Evolutionary conservation across 53 echinoderm and acorn worm genomes (phyloP).

Genomic region (Luidia sarsii): DNA sequence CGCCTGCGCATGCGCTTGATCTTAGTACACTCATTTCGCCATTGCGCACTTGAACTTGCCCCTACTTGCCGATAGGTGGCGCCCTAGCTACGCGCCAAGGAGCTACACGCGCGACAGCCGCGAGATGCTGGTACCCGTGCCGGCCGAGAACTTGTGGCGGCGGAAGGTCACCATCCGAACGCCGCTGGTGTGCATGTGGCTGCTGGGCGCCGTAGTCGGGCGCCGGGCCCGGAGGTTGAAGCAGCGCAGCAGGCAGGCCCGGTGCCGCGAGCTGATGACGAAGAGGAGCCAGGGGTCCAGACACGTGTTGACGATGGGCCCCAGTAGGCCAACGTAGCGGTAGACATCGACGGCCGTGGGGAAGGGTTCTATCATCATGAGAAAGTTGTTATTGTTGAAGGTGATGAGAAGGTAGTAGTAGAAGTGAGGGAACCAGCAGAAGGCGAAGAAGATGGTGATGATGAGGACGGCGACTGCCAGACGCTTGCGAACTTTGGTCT

Average conservation of each 20-base stretch:
- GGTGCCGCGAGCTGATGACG: conserved; percentile 64
- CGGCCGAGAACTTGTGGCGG: too few species aligned
- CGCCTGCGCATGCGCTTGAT: too few species aligned
- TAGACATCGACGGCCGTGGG: neutral
- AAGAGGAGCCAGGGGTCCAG: conserved; percentile 75
- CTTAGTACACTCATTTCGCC: too few species aligned
- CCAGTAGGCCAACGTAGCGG: conserved; percentile 23
- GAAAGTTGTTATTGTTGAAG: neutral
- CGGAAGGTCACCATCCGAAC: too few species aligned
- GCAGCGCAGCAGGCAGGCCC: conserved; percentile 37
- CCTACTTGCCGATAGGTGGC: too few species aligned
- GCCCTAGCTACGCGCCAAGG: too few species aligned
- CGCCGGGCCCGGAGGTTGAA: neutral
- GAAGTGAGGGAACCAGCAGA: conserved; percentile 68
- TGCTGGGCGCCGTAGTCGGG: too few species aligned
- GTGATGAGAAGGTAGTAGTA: conserved; percentile 28
- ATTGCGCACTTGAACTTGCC: too few species aligned
- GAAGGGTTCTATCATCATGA: neutral
- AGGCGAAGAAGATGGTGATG: conserved; percentile 68
- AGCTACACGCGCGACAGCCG: too few species aligned
- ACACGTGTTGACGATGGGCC: conserved; percentile 58
- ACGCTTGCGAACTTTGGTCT: conserved; percentile 49
- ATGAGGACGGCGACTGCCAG: conserved; percentile 58
- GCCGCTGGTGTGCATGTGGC: too few species aligned
- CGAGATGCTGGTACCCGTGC: too few species aligned